These are phyloP conservation scores for Amphipyra berbera DNA, from an alignment of 2,888 invertebrate genomes.

Conservation along the genomic window DNA sequence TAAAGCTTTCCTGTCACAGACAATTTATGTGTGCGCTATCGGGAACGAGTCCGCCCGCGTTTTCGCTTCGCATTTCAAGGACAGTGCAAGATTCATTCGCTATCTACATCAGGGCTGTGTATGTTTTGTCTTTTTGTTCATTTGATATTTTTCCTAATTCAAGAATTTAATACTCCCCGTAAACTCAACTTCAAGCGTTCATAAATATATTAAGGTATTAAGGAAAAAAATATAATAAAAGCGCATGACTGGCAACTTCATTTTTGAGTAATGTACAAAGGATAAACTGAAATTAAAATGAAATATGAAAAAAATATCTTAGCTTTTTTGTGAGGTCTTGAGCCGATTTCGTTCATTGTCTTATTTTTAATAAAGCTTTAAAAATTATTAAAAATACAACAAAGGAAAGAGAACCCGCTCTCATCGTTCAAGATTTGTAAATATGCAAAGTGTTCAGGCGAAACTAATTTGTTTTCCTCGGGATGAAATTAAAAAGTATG, in stretches of 20 bases:
- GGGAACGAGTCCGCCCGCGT: slow-evolving; percentile 41
- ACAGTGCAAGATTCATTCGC: slow-evolving; percentile 50
- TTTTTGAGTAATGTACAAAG: slow-evolving; percentile 31
- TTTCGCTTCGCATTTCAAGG: slow-evolving; percentile 47
- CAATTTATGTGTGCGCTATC: slow-evolving; percentile 56
- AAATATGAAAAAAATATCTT: slow-evolving; percentile 31
- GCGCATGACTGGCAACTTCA: slow-evolving; percentile 30
- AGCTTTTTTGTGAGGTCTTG: slow-evolving; percentile 40
- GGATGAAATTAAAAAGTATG: slow-evolving; percentile 86
- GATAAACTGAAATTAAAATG: slow-evolving; percentile 37
- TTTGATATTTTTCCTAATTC: slow-evolving; percentile 18
- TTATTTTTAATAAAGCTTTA: slow-evolving; percentile 55
- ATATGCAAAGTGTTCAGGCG: slow-evolving; percentile 80
- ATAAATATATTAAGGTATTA: slow-evolving; percentile 37
- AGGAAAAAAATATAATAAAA: slow-evolving; percentile 37
- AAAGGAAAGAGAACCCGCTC: slow-evolving; percentile 65
- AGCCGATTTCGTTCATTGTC: slow-evolving; percentile 53
- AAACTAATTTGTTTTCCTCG: slow-evolving; percentile 81
- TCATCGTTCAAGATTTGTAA: slow-evolving; percentile 76
- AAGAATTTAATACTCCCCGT: slow-evolving; percentile 28
- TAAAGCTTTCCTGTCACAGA: slow-evolving; percentile 55
- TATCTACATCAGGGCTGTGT: slow-evolving; percentile 31
- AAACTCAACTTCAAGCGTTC: slow-evolving; percentile 26
- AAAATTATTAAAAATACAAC: slow-evolving; percentile 63
- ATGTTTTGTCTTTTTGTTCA: slow-evolving; percentile 10